A percentile compares a stretch with the other conserved stretches of the same genome.
Evolutionary conservation across 2,797 vertebrate genomes (phyloP).

Genomic region (Pseudomugil gertrudae): DNA sequence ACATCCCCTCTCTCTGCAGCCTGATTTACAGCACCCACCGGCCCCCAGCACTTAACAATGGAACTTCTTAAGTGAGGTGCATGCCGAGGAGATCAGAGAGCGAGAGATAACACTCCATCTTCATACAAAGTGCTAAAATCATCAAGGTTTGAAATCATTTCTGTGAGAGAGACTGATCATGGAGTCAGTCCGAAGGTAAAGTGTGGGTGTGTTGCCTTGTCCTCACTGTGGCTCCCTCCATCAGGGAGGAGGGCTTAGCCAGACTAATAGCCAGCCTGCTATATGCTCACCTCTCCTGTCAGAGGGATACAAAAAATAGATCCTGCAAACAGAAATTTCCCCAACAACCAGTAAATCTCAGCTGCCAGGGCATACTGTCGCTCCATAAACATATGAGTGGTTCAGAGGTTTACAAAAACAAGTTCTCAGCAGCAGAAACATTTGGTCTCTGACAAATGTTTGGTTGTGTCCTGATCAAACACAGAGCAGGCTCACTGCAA

Average conservation of each 20-base stretch:
- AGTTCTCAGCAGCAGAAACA: conserved; percentile 39
- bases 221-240: conserved; percentile 52
- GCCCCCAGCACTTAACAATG: conserved; percentile 83
- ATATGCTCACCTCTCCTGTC: conserved; percentile 60
- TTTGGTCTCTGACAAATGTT: conserved; percentile 66
- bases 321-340: conserved; percentile 58
- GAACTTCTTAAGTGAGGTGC: conserved; percentile 80
- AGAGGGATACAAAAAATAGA: conserved; percentile 42
- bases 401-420: conserved; percentile 71
- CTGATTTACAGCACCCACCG: conserved; percentile 85
- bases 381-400: conserved; percentile 59
- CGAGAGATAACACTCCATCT: conserved; percentile 78
- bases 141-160: conserved; percentile 73
- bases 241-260: conserved; percentile 49
- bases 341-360: conserved; percentile 64
- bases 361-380: conserved; percentile 42
- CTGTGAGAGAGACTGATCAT: conserved; percentile 64
- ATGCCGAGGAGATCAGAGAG: conserved; percentile 75
- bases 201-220: conserved; percentile 64
- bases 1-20: conserved; percentile 75
- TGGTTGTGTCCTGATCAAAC: conserved; percentile 71
- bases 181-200: conserved; percentile 63
- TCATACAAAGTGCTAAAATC: conserved; percentile 79
- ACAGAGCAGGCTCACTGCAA: conserved; percentile 52
- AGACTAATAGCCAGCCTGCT: conserved; percentile 57